Conservation (phyloP, 1,140 invertebrate genomes). For the Teleogryllus occipitalis region DNA sequence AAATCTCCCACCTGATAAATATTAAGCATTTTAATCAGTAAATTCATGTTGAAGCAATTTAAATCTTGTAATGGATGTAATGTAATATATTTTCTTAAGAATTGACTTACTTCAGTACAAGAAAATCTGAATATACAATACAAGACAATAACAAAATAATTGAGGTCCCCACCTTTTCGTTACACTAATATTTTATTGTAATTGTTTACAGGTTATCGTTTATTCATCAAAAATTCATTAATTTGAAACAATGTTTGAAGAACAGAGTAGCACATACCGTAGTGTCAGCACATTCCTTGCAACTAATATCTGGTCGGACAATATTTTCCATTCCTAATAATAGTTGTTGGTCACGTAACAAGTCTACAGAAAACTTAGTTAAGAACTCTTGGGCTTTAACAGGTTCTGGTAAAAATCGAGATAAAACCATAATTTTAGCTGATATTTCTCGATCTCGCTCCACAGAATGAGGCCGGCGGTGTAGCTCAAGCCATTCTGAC, state of each 20-base stretch:
- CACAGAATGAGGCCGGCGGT: conserved; percentile 51
- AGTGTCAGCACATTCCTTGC: conserved; percentile 81
- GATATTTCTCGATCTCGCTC: conserved; percentile 58
- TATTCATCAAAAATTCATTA: no score
- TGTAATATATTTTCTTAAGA: no score
- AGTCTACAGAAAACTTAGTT: conserved; percentile 75
- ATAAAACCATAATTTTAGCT: conserved; percentile 48
- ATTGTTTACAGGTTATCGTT: not conserved
- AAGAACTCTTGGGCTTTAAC: conserved; percentile 88
- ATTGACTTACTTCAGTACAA: no score
- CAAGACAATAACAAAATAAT: no score
- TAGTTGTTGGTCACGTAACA: conserved; percentile 69
- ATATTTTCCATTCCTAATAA: conserved; percentile 77
- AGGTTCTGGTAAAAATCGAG: conserved; percentile 79
- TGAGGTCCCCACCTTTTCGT: not conserved
- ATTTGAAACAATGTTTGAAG: not conserved
- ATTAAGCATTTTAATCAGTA: no score
- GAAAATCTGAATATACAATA: no score
- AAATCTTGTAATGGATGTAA: no score
- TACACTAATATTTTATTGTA: not conserved
- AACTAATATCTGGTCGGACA: conserved; percentile 76
- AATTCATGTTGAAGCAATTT: no score
- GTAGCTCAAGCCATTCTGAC: conserved; percentile 74
- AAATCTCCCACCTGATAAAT: no score
- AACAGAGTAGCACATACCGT: conserved; percentile 37